Evolutionary conservation across 2,113 vertebrate species (phyloP).

Genomic region (Carassius auratus): DNA sequence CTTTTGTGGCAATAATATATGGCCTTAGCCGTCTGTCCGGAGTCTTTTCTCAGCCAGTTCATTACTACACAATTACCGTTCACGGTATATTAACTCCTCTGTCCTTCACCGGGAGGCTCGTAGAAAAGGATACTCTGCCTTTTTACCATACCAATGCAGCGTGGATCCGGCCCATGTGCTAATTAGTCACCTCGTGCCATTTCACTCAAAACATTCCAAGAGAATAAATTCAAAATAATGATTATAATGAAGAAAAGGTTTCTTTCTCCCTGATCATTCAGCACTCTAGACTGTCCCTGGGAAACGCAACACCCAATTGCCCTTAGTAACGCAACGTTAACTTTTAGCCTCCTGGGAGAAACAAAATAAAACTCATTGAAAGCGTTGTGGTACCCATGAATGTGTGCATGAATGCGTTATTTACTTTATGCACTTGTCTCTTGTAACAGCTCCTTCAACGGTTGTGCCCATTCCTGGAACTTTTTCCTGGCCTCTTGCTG

Average conservation of each 20-base stretch:
- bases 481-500: slow-evolving; percentile 92
- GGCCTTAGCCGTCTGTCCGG: slow-evolving; percentile 95
- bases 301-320: slow-evolving; percentile 38
- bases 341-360: slow-evolving; percentile 27
- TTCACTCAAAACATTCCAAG: slow-evolving; percentile 74
- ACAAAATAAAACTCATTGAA: not conserved
- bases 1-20: slow-evolving; percentile 97
- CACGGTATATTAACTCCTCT: slow-evolving; percentile 99
- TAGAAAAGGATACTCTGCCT: slow-evolving; percentile 86
- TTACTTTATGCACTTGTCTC: not conserved
- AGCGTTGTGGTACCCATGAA: not conserved
- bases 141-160: slow-evolving; percentile 91
- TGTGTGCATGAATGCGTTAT: slow-evolving; percentile 6
- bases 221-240: slow-evolving; percentile 37
- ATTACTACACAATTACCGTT: slow-evolving; percentile 99
- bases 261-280: slow-evolving; percentile 20
- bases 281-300: slow-evolving; percentile 13
- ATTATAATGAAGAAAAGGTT: slow-evolving; percentile 41
- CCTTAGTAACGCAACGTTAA: slow-evolving; percentile 29
- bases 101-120: slow-evolving; percentile 81
- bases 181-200: slow-evolving; percentile 95
- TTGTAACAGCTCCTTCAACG: slow-evolving; percentile 79
- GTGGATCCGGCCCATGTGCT: slow-evolving; percentile 89
- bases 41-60: slow-evolving; percentile 99
- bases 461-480: slow-evolving; percentile 95